Evolutionary conservation across 2,888 invertebrate genomes (phyloP), one percentile per base, ranked within the genome.

Genomic region (Aleiodes testaceus): DNA sequence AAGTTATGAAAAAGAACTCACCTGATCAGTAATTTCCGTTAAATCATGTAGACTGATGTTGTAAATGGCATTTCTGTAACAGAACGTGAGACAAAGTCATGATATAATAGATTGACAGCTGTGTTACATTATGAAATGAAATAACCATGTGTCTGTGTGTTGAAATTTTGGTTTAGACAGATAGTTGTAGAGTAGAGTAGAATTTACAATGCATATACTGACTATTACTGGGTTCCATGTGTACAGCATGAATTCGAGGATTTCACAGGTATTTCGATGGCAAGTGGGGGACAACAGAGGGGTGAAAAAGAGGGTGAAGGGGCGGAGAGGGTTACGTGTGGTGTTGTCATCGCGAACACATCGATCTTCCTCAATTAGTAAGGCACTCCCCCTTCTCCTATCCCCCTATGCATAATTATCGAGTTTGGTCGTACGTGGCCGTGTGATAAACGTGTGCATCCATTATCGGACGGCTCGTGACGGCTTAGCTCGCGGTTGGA

Each of bases 11-110:
- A 20, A 14, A 12, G 12, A 64, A 80, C 86, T 81, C 89, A 93
- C 93, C 92, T 93, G 91, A 82, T 93, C 92, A 75, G 91, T 89
- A 79, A 90, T 89, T 89, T 96, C 95, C 79, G 92, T 91, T 84
- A 97, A 91, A 84, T 95, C 94, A 86, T 91, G 92, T 80, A 96
- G 90, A 87, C 96, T 97, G 87, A 97, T 92, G 89, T 97, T 97
- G 90, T 96, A 97, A 80, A 97, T 92, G 81, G 93, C 92, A 89
- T 97, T 97, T 88, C 97, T 95, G 91, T 50, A 74, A 76, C 68
- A 66, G 16, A 70, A 14, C 47, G 22, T 42, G 26, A 70, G 75
- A 36, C 50, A 53, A 42, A 66, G n/a, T 52, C 30, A 16, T 66
- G 50, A 52, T 65, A 50, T 3, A 49, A n/a, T 26, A 30, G 18